phyloP scores from a whole-genome alignment of 2,888 invertebrate species.

The Chrysolina americana region DNA sequence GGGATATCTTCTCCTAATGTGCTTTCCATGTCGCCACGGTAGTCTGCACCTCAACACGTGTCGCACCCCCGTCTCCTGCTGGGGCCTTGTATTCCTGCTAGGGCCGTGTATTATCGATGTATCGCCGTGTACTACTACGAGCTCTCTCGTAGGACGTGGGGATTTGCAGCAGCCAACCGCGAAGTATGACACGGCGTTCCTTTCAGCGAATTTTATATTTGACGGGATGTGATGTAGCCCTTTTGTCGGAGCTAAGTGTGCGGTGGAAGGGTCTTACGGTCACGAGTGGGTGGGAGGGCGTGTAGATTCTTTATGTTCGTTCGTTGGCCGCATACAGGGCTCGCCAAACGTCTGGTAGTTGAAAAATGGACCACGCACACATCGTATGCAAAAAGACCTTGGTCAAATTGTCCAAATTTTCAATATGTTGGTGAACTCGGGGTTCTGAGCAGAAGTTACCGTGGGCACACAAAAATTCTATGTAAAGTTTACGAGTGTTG shows the following conservation, averaged over 20 bases:
- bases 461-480: too few relatives aligned
- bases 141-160: conserved; percentile 61
- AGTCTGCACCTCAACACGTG: conserved; percentile 70
- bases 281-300: not conserved
- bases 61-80: conserved; percentile 61
- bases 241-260: conserved; percentile 15
- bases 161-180: conserved; percentile 66
- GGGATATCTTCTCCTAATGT: conserved; percentile 67
- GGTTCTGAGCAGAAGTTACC: too few relatives aligned
- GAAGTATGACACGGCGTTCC: conserved; percentile 63
- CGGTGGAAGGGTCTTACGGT: conserved; percentile 3
- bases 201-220: conserved; percentile 43
- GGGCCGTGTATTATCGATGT: conserved; percentile 68
- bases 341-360: too few relatives aligned
- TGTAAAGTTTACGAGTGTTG: too few relatives aligned
- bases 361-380: too few relatives aligned
- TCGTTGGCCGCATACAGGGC: too few relatives aligned
- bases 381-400: too few relatives aligned
- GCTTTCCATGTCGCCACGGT: conserved; percentile 69
- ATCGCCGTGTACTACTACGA: conserved; percentile 67
- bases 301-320: not conserved
- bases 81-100: conserved; percentile 50
- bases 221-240: conserved; percentile 16
- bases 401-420: too few relatives aligned
- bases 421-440: too few relatives aligned